phyloP scores from a whole-genome alignment of 2,888 invertebrate species.

The Heliconius ismenius region DNA sequence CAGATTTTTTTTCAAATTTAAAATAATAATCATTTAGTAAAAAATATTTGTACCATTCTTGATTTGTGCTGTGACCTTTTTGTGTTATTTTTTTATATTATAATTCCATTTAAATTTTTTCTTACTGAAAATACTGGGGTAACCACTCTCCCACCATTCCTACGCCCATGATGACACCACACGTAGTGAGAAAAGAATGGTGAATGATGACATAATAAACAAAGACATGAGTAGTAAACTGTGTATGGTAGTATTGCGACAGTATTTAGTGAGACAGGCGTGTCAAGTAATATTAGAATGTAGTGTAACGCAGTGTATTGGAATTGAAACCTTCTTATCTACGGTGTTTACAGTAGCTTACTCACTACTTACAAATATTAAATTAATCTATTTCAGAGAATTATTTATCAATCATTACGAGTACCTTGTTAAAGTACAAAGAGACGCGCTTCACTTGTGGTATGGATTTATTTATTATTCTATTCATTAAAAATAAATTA shows the following conservation, averaged over 20 bases:
- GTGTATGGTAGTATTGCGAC: neutral
- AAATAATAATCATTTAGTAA: neutral
- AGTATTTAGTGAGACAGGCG: neutral
- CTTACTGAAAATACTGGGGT: neutral
- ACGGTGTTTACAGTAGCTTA: neutral
- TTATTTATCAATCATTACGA: neutral
- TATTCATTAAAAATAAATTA: neutral
- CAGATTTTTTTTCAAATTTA: neutral
- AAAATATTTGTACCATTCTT: no score
- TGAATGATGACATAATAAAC: neutral
- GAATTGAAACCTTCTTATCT: neutral
- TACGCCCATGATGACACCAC: neutral
- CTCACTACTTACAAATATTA: neutral
- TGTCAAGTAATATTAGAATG: constrained; percentile 1
- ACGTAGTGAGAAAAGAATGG: neutral
- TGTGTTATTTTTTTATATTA: no score
- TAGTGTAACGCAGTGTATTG: neutral
- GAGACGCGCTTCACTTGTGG: neutral
- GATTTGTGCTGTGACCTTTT: no score
- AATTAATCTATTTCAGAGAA: neutral
- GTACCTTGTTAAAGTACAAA: no score
- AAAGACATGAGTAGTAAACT: neutral
- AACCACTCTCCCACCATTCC: neutral
- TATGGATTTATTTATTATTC: neutral
- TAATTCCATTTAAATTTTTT: neutral